phyloP scores from a whole-genome alignment of 1,140 invertebrate genomes.

The Trichonephila clavata region DNA sequence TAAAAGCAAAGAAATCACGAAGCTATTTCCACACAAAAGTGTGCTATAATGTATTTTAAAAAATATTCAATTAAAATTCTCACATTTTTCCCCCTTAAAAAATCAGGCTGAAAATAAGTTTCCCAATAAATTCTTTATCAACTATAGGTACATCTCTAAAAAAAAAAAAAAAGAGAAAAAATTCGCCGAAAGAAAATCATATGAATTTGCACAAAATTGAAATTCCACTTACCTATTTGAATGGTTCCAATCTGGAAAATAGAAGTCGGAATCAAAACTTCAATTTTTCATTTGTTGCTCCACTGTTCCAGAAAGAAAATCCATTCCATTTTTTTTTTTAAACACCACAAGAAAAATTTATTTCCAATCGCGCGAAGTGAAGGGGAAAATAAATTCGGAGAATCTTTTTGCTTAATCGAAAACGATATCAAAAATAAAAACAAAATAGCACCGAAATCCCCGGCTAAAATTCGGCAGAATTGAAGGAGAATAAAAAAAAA shows the following conservation, averaged over 20 bases:
- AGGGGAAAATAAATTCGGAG: not conserved
- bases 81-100: too few species aligned
- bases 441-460: not conserved
- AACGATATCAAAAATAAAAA: slow-evolving; percentile 4
- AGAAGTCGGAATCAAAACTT: not conserved
- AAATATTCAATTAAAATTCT: too few species aligned
- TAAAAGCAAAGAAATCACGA: too few species aligned
- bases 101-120: too few species aligned
- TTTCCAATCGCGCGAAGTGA: not conserved
- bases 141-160: not conserved
- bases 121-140: not conserved
- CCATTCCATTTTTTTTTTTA: slow-evolving; percentile 24
- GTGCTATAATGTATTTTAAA: too few species aligned
- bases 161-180: not conserved
- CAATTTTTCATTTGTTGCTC: slow-evolving; percentile 26
- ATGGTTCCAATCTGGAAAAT: not conserved
- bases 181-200: not conserved
- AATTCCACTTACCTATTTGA: not conserved
- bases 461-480: not conserved
- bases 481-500: not conserved
- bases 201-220: not conserved
- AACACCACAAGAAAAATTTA: not conserved
- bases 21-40: too few species aligned
- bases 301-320: slow-evolving; percentile 35
- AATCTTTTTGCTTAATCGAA: not conserved